Base-by-base conservation (phyloP, 2,113 vertebrate species). In the Clinocottus analis region DNA sequence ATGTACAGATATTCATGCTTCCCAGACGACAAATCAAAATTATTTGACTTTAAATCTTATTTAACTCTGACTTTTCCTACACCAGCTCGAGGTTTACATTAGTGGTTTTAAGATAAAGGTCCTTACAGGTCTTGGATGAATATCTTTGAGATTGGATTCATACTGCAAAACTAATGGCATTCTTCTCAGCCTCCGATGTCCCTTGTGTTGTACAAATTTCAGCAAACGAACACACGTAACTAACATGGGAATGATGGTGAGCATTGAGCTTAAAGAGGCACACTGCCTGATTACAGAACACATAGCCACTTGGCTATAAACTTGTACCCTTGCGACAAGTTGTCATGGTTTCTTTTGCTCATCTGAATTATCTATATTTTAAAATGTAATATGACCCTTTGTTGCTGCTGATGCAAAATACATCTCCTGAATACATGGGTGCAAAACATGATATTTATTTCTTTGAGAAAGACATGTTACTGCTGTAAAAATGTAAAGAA, bases 311-410 rank as follows among this genome's bases (percentile, higher is more conserved):
- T 58, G 56, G 27, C 56, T 51, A 35, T 35, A 21, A 11, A 39
- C 33, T 62, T 11, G 37, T 19, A 41, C 13, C 41, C 35, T 33
- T 13, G 10, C 41, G 7, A 49, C 19, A 19, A 21, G 47, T 37
- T 61, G 47, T 59, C 27, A 9, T 66, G 21, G 31, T 67, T 60
- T 35, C 53, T 77, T 43, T 12, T 62, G 21, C 35, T 71, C 51
- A 35, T 35, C 8, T 7, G 16, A 66, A 53, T 5, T 21, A 55
- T 58, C 11, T 27, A 21, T 41, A 65, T 58, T 2, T 37, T 66
- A 62, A 19, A 43, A 64, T 14, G 11, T n/a, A 25, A 47, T 16
- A 49, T 4, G 0, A 11, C 33, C 0, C 1, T n/a, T 16, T 70
- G 14, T 21, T 65, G 45, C 29, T 49, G 62, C 41, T n/a, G 55